Conservation (phyloP, 2,888 invertebrate species). For the Heteromyza rotundicornis region DNA sequence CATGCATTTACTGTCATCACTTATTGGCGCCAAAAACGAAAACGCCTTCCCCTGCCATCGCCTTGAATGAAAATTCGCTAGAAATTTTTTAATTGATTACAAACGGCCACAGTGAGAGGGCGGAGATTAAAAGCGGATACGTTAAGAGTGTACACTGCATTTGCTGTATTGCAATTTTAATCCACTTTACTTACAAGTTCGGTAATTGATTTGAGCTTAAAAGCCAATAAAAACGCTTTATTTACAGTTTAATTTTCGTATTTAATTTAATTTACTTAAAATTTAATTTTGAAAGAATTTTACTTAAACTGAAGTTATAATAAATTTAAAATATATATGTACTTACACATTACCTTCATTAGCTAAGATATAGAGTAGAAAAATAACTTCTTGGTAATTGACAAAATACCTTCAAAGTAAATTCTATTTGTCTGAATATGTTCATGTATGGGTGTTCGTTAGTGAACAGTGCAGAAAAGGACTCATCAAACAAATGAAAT, state of each 20-base stretch:
- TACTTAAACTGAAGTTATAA: no score
- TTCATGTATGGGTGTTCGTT: no score
- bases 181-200: constrained; percentile 11
- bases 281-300: no score
- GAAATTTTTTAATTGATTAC: no score
- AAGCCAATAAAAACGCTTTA: constrained; percentile 10
- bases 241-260: not conserved
- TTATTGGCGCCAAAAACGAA: constrained; percentile 42
- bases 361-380: no score
- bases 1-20: constrained; percentile 44
- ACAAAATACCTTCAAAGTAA: not conserved
- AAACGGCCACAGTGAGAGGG: no score
- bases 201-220: constrained; percentile 16
- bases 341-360: no score
- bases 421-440: constrained; percentile 10
- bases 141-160: no score
- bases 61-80: no score
- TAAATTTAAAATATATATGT: no score
- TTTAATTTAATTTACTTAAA: no score
- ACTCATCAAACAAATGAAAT: not conserved
- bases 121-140: no score
- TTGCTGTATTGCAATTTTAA: not conserved
- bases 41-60: constrained; percentile 22
- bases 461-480: not conserved
- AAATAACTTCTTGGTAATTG: not conserved